These are phyloP conservation scores for Deilephila porcellus DNA, from an alignment of 2,888 invertebrate species.

Conservation along the genomic window DNA sequence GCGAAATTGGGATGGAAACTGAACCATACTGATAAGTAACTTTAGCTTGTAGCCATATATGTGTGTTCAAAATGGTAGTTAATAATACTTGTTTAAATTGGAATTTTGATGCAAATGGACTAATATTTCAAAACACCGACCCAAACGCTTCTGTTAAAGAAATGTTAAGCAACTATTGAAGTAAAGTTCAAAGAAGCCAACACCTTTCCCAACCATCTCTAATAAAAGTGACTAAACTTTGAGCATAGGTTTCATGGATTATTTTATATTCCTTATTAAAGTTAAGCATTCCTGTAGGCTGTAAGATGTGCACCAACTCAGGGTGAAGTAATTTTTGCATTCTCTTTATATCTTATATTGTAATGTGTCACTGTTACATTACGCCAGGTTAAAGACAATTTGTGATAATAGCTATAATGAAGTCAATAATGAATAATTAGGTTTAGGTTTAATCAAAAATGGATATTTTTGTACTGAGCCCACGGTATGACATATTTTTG, in stretches of 20 bases:
- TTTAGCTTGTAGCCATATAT: background rate
- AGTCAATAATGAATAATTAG: background rate
- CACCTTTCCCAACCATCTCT: background rate
- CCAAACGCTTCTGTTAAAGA: too few species aligned
- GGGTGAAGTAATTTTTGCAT: background rate
- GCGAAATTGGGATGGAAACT: background rate
- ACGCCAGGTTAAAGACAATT: background rate
- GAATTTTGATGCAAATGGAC: too few species aligned
- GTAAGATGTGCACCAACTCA: background rate
- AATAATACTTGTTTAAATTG: too few species aligned
- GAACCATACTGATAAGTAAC: background rate
- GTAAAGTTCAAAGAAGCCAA: too few species aligned
- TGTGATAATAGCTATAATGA: background rate
- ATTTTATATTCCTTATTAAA: background rate
- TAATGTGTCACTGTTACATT: background rate
- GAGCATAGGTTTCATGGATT: background rate
- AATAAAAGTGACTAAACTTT: background rate
- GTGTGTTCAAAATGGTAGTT: too few species aligned
- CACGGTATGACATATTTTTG: too few species aligned
- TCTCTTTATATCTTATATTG: too few species aligned
- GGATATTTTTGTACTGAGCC: background rate
- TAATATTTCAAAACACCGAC: too few species aligned
- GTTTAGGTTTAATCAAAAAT: background rate
- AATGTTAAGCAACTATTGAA: too few species aligned
- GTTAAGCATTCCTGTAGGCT: conserved; percentile 11